A percentile compares a stretch with the other conserved stretches of the same genome.
Conservation (phyloP, 2,113 vertebrate species). For the Anseranas semipalmata region DNA sequence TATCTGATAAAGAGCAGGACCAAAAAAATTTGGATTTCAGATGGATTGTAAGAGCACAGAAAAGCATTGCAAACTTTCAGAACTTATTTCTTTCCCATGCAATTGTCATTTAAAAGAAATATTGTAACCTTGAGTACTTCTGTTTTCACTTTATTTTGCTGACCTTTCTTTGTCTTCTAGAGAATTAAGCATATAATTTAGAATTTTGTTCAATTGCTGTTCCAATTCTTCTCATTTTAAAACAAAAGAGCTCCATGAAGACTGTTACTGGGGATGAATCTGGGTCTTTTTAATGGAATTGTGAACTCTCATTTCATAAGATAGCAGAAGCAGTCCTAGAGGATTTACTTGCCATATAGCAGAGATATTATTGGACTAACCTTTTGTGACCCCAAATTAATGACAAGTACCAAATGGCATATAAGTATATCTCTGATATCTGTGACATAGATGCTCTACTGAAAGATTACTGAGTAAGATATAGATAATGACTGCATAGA, state of each 20-base stretch:
- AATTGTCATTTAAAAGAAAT: neutral
- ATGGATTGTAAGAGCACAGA: neutral
- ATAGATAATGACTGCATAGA: neutral
- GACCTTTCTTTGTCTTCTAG: neutral
- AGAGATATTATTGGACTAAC: neutral
- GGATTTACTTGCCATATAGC: neutral
- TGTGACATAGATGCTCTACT: neutral
- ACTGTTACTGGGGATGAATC: neutral
- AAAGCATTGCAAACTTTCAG: neutral
- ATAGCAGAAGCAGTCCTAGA: neutral
- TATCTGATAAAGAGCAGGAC: neutral
- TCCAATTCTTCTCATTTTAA: neutral
- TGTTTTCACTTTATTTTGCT: neutral
- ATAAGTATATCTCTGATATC: neutral
- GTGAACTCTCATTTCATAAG: neutral
- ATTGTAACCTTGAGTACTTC: neutral
- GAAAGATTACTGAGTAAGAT: conserved; percentile 1
- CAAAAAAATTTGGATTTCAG: neutral
- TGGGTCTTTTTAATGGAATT: neutral
- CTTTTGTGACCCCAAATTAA: neutral
- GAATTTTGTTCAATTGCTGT: neutral
- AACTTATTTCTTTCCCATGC: fast-evolving
- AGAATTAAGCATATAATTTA: neutral
- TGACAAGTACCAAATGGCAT: conserved; percentile 9
- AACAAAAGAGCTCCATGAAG: neutral